Conservation (phyloP, 2,888 invertebrate species). For the Mycogona germanica region DNA sequence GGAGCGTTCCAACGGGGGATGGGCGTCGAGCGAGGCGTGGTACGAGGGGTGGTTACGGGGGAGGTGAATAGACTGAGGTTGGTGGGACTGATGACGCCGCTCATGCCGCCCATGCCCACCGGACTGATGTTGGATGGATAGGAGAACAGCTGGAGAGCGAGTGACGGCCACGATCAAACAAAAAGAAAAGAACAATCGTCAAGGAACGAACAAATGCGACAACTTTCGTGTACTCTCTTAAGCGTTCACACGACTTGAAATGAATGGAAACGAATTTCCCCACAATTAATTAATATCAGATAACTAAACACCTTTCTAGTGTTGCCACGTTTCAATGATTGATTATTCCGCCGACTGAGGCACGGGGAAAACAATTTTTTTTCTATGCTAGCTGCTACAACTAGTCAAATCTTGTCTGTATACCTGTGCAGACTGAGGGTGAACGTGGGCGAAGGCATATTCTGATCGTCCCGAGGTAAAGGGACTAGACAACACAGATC, state of each 20-base stretch:
- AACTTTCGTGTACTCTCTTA: neutral
- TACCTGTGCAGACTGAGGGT: slow-evolving; percentile 51
- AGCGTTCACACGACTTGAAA: too few relatives aligned
- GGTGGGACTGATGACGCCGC: slow-evolving; percentile 75
- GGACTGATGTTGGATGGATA: slow-evolving; percentile 79
- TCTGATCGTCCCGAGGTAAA: slow-evolving; percentile 41
- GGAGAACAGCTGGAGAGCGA: slow-evolving; percentile 74
- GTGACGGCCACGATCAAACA: too few relatives aligned
- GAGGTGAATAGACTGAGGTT: slow-evolving; percentile 70
- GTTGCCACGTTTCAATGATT: too few relatives aligned
- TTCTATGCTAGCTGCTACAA: too few relatives aligned
- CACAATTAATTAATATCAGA: too few relatives aligned
- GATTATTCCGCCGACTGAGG: too few relatives aligned
- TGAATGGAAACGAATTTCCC: too few relatives aligned
- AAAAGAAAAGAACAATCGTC: neutral
- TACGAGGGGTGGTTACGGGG: slow-evolving; percentile 54
- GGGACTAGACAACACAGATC: slow-evolving; percentile 37
- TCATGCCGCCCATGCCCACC: slow-evolving; percentile 53
- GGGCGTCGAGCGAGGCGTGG: slow-evolving; percentile 48
- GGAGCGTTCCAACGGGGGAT: slow-evolving; percentile 68
- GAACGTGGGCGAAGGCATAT: slow-evolving; percentile 86
- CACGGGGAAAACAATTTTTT: too few relatives aligned
- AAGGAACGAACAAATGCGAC: neutral
- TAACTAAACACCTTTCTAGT: too few relatives aligned
- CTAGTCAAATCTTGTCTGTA: too few relatives aligned